Percentiles rank a stretch among this genome's conserved stretches.
Evolutionary conservation across 2,888 invertebrate species (phyloP).

Genomic region (Drosophila ustulata): DNA sequence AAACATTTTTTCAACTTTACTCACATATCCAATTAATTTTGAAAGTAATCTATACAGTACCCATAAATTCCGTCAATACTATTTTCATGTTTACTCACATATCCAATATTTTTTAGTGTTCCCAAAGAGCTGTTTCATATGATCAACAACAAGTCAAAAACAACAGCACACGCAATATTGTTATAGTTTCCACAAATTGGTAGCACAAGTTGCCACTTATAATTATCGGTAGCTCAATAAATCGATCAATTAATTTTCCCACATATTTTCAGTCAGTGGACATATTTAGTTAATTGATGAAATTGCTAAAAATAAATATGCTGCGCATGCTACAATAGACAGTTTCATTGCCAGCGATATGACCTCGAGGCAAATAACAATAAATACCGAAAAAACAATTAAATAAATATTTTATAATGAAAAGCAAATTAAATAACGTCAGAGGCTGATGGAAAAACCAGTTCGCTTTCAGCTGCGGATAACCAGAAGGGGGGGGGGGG

Average conservation of each 20-base stretch:
- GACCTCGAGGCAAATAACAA: constrained; percentile 27
- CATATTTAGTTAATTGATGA: constrained; percentile 49
- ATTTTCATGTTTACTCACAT: too few species aligned
- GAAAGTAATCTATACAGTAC: neutral
- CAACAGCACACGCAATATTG: neutral
- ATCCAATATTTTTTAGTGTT: too few species aligned
- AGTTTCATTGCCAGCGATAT: constrained; percentile 37
- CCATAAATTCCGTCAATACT: too few species aligned
- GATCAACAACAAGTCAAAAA: constrained; percentile 1
- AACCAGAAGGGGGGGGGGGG: neutral
- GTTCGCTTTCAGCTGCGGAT: constrained; percentile 25
- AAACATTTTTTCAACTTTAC: too few species aligned
- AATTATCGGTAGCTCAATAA: neutral
- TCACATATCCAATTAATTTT: too few species aligned
- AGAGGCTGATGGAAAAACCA: constrained; percentile 30
- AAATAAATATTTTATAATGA: constrained; percentile 49
- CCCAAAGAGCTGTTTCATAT: neutral
- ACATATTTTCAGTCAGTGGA: constrained; percentile 34
- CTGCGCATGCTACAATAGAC: constrained; percentile 25
- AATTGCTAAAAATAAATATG: constrained; percentile 42
- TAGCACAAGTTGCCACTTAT: constrained; percentile 3
- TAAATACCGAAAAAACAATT: constrained; percentile 25
- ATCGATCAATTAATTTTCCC: constrained; percentile 11
- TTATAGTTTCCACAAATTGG: neutral
- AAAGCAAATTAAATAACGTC: constrained; percentile 62